These are phyloP conservation scores for Colossoma macropomum DNA, from an alignment of 2,113 vertebrate genomes.

Conservation along the genomic window DNA sequence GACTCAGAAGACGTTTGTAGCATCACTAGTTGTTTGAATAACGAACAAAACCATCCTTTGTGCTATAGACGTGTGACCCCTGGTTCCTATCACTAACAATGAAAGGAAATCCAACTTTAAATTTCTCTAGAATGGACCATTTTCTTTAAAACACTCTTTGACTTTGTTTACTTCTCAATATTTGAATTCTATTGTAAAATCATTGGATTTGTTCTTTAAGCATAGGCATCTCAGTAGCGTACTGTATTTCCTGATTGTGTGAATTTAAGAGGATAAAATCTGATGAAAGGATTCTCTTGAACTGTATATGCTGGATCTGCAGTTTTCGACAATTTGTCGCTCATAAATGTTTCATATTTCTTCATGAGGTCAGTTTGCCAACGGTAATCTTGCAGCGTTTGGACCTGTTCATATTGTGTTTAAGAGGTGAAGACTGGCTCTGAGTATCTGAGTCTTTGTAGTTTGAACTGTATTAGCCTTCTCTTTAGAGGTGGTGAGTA, in stretches of 20 bases:
- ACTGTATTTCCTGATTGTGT: not conserved
- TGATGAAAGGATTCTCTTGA: not conserved
- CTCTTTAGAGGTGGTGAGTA: not conserved
- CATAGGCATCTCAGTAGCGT: not conserved
- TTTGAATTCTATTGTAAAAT: not conserved
- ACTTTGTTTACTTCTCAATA: not conserved
- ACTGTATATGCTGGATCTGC: not conserved
- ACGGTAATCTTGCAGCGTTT: not conserved
- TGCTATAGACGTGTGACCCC: not conserved
- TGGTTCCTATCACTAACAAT: not conserved
- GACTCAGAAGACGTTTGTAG: too few relatives aligned
- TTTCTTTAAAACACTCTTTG: not conserved
- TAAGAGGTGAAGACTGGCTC: not conserved
- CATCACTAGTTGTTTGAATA: not conserved
- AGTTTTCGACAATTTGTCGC: conserved; percentile 2
- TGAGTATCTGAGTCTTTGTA: not conserved
- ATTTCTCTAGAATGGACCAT: not conserved
- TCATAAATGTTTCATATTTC: conserved; percentile 6
- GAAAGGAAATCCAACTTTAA: not conserved
- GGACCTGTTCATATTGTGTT: not conserved
- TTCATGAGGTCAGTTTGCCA: conserved; percentile 12
- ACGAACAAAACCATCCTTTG: not conserved
- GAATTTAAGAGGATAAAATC: not conserved
- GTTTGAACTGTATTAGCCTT: not conserved
- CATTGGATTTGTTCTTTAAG: not conserved